These are phyloP conservation scores for Tetramorium bicarinatum DNA, from an alignment of 2,888 invertebrate genomes.

Conservation along the genomic window DNA sequence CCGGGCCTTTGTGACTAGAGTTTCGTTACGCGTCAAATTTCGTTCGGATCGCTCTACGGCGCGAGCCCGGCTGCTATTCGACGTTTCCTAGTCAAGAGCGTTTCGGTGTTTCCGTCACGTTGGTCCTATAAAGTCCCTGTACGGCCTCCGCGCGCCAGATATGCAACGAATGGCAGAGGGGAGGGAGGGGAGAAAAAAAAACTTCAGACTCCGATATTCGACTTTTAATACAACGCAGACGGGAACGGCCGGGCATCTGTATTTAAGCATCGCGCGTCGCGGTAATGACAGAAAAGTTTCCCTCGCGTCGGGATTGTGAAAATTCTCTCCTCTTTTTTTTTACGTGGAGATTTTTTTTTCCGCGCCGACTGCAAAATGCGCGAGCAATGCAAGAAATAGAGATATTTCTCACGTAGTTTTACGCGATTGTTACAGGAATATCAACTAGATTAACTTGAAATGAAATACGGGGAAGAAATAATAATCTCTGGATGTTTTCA, in stretches of 20 bases:
- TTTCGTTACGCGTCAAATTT: constrained; percentile 74
- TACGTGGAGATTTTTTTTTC: constrained; percentile 9
- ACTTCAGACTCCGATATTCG: constrained; percentile 26
- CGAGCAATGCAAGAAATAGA: background rate
- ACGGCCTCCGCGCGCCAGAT: constrained; percentile 57
- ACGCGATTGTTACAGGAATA: background rate
- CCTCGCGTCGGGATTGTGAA: background rate
- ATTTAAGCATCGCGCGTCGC: constrained; percentile 45
- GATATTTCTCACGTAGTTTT: constrained; percentile 7
- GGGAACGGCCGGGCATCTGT: constrained; percentile 8
- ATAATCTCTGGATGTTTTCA: background rate
- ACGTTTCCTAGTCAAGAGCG: constrained; percentile 72
- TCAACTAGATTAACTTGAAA: background rate
- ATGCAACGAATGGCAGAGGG: constrained; percentile 21
- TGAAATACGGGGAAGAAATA: background rate
- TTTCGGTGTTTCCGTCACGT: constrained; percentile 71
- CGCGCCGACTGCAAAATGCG: background rate
- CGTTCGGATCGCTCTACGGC: constrained; percentile 63
- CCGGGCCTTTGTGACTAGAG: constrained; percentile 69
- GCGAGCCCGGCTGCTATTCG: constrained; percentile 58
- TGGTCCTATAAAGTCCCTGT: constrained; percentile 64
- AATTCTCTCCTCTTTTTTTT: constrained; percentile 7
- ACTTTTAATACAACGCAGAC: constrained; percentile 46
- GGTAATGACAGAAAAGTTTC: constrained; percentile 47
- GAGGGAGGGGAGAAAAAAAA: background rate